Evolutionary conservation across 2,888 invertebrate species (phyloP).

Genomic region (Caenorhabditis japonica): DNA sequence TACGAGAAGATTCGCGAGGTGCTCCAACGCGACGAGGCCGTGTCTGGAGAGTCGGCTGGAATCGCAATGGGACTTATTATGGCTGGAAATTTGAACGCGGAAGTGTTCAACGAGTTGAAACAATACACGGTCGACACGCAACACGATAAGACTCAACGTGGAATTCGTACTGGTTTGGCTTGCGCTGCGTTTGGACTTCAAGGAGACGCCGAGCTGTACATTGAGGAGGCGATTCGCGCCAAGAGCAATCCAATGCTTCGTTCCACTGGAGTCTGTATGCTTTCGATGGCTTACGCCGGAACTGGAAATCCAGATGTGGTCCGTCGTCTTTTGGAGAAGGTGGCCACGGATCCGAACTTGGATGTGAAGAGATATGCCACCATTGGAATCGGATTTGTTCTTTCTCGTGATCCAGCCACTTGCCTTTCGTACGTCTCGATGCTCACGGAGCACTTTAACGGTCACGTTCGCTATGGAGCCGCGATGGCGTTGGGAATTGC

Average conservation of each 20-base stretch:
- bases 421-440: conserved; percentile 44
- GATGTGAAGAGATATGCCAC: conserved; percentile 98
- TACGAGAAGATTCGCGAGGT: conserved; percentile 97
- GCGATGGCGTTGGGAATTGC: conserved; percentile 54
- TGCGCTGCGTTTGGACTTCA: conserved; percentile 60
- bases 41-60: conserved; percentile 98
- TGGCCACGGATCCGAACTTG: conserved; percentile 95
- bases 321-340: conserved; percentile 84
- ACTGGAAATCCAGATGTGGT: conserved; percentile 97
- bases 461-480: conserved; percentile 51
- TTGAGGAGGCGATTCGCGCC: conserved; percentile 83
- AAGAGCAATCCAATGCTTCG: conserved; percentile 74
- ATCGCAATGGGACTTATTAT: conserved; percentile 99
- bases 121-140: conserved; percentile 93
- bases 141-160: conserved; percentile 97
- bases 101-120: conserved; percentile 79
- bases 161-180: conserved; percentile 91
- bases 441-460: conserved; percentile 55
- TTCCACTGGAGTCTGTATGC: conserved; percentile 95
- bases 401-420: conserved; percentile 78
- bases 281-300: conserved; percentile 86
- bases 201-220: conserved; percentile 90
- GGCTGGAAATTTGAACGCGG: conserved; percentile 92
- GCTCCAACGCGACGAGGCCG: conserved; percentile 97
- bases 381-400: conserved; percentile 95